Conservation (phyloP, 37 sponge, comb jelly and placozoan species). For the Ephydatia muelleri region DNA sequence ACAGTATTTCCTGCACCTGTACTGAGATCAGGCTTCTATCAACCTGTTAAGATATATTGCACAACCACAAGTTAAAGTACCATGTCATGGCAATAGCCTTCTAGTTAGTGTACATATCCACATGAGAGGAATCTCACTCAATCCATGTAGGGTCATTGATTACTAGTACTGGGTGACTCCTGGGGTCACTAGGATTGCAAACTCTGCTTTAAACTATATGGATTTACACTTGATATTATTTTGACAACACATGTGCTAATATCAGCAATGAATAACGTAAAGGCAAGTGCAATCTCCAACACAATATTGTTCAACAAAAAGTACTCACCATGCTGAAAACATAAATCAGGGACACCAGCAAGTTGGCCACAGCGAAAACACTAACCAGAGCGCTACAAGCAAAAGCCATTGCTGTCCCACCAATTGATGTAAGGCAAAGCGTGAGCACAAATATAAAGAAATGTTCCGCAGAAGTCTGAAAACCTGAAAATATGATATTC, state of each 20-base stretch:
- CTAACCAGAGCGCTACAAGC: conserved; percentile 60
- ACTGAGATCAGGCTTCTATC: too few species aligned
- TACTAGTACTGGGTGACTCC: too few species aligned
- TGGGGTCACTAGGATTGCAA: too few species aligned
- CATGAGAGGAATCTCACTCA: background rate
- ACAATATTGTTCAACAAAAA: background rate
- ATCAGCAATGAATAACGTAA: too few species aligned
- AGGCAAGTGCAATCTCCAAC: too few species aligned
- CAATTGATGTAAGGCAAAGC: conserved; percentile 51
- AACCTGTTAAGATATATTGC: too few species aligned
- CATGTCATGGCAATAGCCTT: background rate
- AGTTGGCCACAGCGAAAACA: conserved; percentile 54
- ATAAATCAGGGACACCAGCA: conserved; percentile 51
- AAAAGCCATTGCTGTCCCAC: conserved; percentile 53
- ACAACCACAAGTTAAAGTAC: background rate
- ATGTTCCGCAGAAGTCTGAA: conserved; percentile 32
- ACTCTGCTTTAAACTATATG: background rate
- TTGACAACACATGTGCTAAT: background rate
- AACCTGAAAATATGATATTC: conserved; percentile 27
- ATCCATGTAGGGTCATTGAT: too few species aligned
- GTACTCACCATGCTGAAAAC: conserved; percentile 58
- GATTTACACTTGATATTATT: background rate
- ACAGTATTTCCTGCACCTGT: too few species aligned
- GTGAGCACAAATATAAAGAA: conserved; percentile 63
- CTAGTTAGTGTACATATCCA: background rate